These are phyloP conservation scores for Oplegnathus fasciatus DNA, from an alignment of 2,113 vertebrate species.

Conservation along the genomic window DNA sequence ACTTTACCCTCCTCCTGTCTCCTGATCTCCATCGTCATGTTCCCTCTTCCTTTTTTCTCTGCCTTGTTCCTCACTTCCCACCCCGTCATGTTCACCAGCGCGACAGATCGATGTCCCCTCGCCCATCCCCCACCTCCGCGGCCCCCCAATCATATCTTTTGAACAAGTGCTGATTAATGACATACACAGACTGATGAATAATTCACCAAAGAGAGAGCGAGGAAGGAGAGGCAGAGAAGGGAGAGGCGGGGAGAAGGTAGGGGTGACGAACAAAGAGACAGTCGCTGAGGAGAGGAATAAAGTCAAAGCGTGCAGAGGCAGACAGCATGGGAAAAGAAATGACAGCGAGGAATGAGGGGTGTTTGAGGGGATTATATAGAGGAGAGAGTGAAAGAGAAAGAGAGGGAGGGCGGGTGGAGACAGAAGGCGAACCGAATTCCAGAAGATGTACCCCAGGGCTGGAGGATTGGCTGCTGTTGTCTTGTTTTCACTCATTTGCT, in stretches of 20 bases:
- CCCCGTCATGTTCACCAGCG: conserved; percentile 34
- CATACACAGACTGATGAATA: conserved; percentile 85
- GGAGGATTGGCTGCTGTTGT: conserved; percentile 53
- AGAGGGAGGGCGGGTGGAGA: conserved; percentile 28
- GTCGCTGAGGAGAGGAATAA: conserved; percentile 44
- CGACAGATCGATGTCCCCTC: conserved; percentile 66
- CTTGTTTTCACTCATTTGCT: conserved; percentile 54
- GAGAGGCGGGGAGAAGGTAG: conserved; percentile 25
- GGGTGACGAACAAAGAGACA: conserved; percentile 56
- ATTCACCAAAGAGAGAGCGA: conserved; percentile 72
- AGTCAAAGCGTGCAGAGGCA: conserved; percentile 31
- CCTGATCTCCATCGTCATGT: conserved; percentile 12
- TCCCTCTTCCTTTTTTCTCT: neutral
- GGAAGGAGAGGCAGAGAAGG: conserved; percentile 20
- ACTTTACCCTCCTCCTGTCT: conserved; percentile 5
- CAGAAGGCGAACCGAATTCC: conserved; percentile 41
- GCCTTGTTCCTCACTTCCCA: conserved; percentile 21
- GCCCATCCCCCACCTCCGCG: conserved; percentile 34
- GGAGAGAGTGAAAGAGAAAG: conserved; percentile 28
- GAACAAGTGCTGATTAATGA: conserved; percentile 90
- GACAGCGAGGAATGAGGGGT: conserved; percentile 51
- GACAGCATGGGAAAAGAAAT: conserved; percentile 53
- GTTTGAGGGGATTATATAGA: conserved; percentile 59
- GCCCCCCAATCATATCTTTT: conserved; percentile 79
- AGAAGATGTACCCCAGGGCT: conserved; percentile 47